Conservation (phyloP, 2,113 vertebrate species). For the Perognathus longimembris region DNA sequence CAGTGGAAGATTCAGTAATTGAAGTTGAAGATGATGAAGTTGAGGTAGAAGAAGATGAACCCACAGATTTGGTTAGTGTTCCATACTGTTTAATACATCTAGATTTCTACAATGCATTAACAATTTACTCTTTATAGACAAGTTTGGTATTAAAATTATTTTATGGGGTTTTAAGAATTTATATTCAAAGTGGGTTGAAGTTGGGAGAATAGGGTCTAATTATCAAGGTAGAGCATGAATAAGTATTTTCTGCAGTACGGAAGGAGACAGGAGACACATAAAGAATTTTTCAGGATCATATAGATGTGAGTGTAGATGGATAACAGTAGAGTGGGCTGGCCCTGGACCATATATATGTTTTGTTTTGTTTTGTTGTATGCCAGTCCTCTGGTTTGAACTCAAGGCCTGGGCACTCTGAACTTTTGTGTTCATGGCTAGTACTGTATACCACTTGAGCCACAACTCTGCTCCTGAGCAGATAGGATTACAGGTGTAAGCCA, state of each 20-base stretch:
- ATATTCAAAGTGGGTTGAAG: neutral
- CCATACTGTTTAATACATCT: neutral
- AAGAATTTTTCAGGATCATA: neutral
- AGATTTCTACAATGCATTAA: neutral
- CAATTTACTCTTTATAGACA: neutral
- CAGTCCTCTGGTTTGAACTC: too few relatives aligned
- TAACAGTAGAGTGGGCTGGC: too few relatives aligned
- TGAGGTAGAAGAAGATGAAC: conserved; percentile 98
- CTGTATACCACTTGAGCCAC: too few relatives aligned
- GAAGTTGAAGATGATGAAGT: conserved; percentile 99
- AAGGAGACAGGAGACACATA: neutral
- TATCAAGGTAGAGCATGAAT: neutral
- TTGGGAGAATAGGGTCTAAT: conserved; percentile 9
- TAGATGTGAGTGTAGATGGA: neutral
- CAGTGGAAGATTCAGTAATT: conserved; percentile 92
- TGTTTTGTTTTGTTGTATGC: too few relatives aligned
- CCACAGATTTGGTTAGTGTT: conserved; percentile 93
- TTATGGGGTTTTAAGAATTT: neutral
- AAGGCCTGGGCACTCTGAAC: too few relatives aligned
- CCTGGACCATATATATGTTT: neutral
- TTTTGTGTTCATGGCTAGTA: too few relatives aligned
- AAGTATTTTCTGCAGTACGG: conserved; percentile 3
- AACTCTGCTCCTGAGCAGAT: too few relatives aligned
- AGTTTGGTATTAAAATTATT: neutral
- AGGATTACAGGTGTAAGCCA: too few relatives aligned